A percentile compares a stretch with the other conserved stretches of the same genome.
phyloP scores from a whole-genome alignment of 1,140 invertebrate species.

The Conus betulinus region DNA sequence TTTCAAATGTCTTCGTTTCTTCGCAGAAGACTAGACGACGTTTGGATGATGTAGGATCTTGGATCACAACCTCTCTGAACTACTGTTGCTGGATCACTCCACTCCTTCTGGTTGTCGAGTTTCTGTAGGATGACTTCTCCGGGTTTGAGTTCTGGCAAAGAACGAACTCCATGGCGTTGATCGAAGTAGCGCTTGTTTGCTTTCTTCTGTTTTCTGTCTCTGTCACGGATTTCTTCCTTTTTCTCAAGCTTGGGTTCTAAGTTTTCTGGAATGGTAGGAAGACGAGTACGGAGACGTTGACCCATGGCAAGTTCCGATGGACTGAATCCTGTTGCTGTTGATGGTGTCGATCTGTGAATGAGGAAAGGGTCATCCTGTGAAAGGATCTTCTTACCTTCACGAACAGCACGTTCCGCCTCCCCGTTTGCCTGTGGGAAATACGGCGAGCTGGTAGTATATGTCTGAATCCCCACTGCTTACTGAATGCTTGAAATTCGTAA shows the following conservation, averaged over 20 bases:
- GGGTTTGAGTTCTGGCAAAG: background rate
- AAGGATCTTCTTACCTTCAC: slow-evolving; percentile 47
- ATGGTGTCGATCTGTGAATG: background rate
- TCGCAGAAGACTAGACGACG: too few species aligned
- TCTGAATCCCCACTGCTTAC: slow-evolving; percentile 45
- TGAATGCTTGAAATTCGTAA: slow-evolving; percentile 52
- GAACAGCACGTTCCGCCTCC: slow-evolving; percentile 48
- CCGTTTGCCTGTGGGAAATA: slow-evolving; percentile 53
- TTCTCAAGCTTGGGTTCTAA: background rate
- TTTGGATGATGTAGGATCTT: too few species aligned
- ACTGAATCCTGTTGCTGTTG: background rate
- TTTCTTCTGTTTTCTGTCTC: too few species aligned
- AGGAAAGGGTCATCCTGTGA: background rate
- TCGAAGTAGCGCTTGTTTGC: too few species aligned
- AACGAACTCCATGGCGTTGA: too few species aligned
- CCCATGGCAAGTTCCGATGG: background rate
- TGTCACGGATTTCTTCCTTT: too few species aligned
- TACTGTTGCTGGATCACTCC: too few species aligned
- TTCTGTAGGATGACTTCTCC: background rate
- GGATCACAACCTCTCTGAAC: too few species aligned
- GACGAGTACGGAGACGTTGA: background rate
- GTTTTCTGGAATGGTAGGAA: background rate
- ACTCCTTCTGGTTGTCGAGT: too few species aligned
- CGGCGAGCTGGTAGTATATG: slow-evolving; percentile 48
- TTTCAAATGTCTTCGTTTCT: too few species aligned